Evolutionary conservation across 2,113 vertebrate genomes (phyloP).

Genomic region (Verasper variegatus): DNA sequence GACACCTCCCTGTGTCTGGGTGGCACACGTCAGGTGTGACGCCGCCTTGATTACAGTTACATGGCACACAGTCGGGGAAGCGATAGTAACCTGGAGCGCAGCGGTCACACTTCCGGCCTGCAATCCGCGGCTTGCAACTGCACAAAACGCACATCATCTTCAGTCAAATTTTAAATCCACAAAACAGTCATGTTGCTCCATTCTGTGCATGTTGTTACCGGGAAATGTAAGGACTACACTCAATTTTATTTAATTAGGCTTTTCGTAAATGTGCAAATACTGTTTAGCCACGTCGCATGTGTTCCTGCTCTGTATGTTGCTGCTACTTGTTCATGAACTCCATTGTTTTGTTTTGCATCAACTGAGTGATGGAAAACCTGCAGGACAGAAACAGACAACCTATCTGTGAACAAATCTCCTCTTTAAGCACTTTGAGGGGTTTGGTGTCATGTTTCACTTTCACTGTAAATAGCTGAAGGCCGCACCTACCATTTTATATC

Average conservation of each 20-base stretch:
- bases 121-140: conserved; percentile 90
- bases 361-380: not conserved
- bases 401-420: not conserved
- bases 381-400: not conserved
- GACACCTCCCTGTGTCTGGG: conserved; percentile 86
- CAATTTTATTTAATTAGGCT: not conserved
- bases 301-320: not conserved
- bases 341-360: not conserved
- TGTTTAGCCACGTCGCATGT: not conserved
- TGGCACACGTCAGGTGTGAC: conserved; percentile 85
- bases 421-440: not conserved
- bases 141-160: not conserved
- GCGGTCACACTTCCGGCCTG: conserved; percentile 87
- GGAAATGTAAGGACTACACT: no score
- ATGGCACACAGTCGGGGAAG: conserved; percentile 89
- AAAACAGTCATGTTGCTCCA: not conserved
- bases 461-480: not conserved
- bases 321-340: not conserved
- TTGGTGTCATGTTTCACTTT: conserved; percentile 23
- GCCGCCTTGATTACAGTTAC: conserved; percentile 86
- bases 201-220: no score
- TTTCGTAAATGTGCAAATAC: not conserved
- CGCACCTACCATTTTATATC: conserved; percentile 20
- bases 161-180: not conserved
- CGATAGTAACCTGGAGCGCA: conserved; percentile 87